These are phyloP conservation scores for Tympanuchus pallidicinctus DNA, from an alignment of 2,113 vertebrate genomes.

Conservation along the genomic window DNA sequence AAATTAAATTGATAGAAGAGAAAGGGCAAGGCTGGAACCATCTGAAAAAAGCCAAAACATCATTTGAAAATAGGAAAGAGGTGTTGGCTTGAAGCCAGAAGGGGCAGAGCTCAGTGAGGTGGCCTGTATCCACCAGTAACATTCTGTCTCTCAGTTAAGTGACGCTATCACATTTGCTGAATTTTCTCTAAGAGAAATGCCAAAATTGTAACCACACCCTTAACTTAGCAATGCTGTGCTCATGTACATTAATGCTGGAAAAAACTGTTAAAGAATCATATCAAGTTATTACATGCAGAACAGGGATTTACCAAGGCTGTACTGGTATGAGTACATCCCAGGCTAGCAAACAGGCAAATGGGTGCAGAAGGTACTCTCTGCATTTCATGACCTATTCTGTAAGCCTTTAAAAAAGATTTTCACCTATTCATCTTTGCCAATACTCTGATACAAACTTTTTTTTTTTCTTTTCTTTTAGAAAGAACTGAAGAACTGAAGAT, in stretches of 20 bases:
- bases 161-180: neutral
- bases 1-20: neutral
- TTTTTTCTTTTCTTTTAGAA: neutral
- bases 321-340: neutral
- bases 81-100: neutral
- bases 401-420: neutral
- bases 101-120: accelerated
- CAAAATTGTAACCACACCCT: neutral
- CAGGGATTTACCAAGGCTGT: neutral
- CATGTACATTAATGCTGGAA: neutral
- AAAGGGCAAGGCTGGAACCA: neutral
- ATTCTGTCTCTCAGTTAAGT: neutral
- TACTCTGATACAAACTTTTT: neutral
- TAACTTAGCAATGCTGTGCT: neutral
- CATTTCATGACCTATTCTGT: neutral
- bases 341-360: neutral
- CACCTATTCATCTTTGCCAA: neutral
- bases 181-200: neutral
- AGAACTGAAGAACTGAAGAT: neutral
- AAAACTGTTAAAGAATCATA: neutral
- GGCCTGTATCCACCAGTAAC: neutral
- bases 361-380: neutral
- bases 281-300: neutral
- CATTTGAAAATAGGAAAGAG: neutral
- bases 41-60: neutral